Evolutionary conservation across 2,113 vertebrate species (phyloP), one percentile per base, ranked within the genome.

Genomic region (Melanocharis versteri): DNA sequence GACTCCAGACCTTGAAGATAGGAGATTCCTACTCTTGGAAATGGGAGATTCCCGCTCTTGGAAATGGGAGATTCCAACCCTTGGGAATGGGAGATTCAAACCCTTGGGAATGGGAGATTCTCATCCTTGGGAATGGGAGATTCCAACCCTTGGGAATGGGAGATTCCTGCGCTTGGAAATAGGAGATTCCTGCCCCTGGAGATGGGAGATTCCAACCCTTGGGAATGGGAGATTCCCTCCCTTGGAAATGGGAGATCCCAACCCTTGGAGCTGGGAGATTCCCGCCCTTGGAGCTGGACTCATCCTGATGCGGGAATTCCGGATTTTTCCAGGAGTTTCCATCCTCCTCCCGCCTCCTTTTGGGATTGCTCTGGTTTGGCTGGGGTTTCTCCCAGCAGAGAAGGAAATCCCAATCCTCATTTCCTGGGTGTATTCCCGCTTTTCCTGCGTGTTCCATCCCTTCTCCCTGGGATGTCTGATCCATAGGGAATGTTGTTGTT

Each of bases 221-320:
- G n/a, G n/a, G n/a, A n/a, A n/a, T n/a, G n/a, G n/a, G n/a, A n/a
- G n/a, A n/a, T n/a, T n/a, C n/a, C n/a, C n/a, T n/a, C n/a, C n/a
- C n/a, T n/a, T 60, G 83, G 24, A 53, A 19, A 47, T 22, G 12
- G 7, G 61, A 90, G 1, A 47, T 47, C 69, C 33, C 40, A 1
- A 0, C 2, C 39, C 3, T 1, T 44, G 80, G 27, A 53, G 30
- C 53, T 24, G 11, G 9, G 71, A 88, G 15, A 42, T 48, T 62
- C 31, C 39, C 3, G 0, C 3, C 42, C 42, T 42, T 42, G 81
- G 23, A 66, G 33, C 69, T 12, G 0, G 2, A 9, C 22, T 68
- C 5, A 0, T n/a, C 37, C 19, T 1, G 9, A 2, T 15, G 10
- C 16, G 42, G 56, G 50, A 87, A 54, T 22, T 3, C 11, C 8